Evolutionary conservation across 1,140 invertebrate species (phyloP), one percentile per base, ranked within the genome.

Genomic region (Nebria ingens): DNA sequence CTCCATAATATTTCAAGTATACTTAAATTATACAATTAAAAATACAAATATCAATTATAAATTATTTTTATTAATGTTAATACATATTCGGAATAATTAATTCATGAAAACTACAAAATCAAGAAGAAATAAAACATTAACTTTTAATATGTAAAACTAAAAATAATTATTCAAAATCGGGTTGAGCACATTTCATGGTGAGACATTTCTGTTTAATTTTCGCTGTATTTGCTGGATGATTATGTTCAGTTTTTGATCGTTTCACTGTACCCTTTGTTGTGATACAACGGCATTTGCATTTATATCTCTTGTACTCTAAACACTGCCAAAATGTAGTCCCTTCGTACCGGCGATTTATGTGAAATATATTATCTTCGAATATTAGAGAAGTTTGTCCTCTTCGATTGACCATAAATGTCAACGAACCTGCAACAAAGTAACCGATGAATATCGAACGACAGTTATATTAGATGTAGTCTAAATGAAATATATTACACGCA

Each of bases 361-460:
- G 12, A 51, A 56, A 56, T 29, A 56, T 56, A 51, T 56, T 56
- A 12, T 56, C 55, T 51, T 56, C 55, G 25, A 19, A 56, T 23
- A 56, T 56, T 20, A 56, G 19, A 1, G 25, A 19, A 12, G 13
- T 56, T 19, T 56, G 55, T 23, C 45, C 55, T 23, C 17, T 23
- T 45, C 34, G 45, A 40, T 51, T 56, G 2, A 51, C 42, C 45
- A 56, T 21, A 21, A 21, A 56, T 23, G 25, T 52, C 15, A 45
- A 6, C 3, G 4, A 9, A 11, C 40, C 40, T 45, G 40, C 3
- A 45, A 45, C 25, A 34, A 34, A 34, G 6, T 6, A 6, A 34
- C 25, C 25, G 25, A 34, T 34, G 25, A 34, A 34, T 34, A n/a
- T n/a, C n/a, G n/a, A n/a, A n/a, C n/a, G n/a, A n/a, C n/a, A n/a